Conservation (phyloP, 2,888 invertebrate genomes). For the Brachyptera risi region DNA sequence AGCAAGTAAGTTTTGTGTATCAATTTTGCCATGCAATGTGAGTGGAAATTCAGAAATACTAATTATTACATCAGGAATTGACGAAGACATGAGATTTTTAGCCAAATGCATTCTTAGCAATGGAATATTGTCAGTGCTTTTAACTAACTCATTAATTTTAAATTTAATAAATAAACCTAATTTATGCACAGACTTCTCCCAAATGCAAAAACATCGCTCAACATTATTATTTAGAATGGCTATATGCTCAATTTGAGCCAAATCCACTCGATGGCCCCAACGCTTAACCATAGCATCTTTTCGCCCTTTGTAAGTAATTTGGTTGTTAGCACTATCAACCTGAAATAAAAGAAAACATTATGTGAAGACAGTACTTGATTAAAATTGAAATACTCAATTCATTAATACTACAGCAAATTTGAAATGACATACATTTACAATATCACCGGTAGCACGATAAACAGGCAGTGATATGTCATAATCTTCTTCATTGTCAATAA, state of each 20-base stretch:
- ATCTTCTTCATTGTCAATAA: constrained; percentile 46
- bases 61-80: constrained; percentile 59
- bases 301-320: constrained; percentile 58
- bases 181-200: constrained; percentile 48
- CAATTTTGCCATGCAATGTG: constrained; percentile 67
- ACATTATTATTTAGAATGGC: constrained; percentile 50
- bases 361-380: constrained; percentile 36
- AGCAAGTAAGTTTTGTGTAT: constrained; percentile 40
- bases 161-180: constrained; percentile 51
- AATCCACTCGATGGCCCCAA: constrained; percentile 66
- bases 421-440: constrained; percentile 52
- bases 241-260: constrained; percentile 53
- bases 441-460: constrained; percentile 67
- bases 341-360: constrained; percentile 24
- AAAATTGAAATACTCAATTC: constrained; percentile 9
- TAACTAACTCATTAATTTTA: constrained; percentile 11
- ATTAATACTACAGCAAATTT: background rate
- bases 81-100: constrained; percentile 12
- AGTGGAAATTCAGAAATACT: constrained; percentile 56
- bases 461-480: constrained; percentile 39
- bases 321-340: constrained; percentile 43
- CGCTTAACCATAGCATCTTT: constrained; percentile 69
- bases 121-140: background rate
- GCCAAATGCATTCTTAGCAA: constrained; percentile 16
- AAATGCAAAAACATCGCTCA: constrained; percentile 52